Evolutionary conservation across 2,797 vertebrate species (phyloP).

Genomic region (Lacerta viridis): DNA sequence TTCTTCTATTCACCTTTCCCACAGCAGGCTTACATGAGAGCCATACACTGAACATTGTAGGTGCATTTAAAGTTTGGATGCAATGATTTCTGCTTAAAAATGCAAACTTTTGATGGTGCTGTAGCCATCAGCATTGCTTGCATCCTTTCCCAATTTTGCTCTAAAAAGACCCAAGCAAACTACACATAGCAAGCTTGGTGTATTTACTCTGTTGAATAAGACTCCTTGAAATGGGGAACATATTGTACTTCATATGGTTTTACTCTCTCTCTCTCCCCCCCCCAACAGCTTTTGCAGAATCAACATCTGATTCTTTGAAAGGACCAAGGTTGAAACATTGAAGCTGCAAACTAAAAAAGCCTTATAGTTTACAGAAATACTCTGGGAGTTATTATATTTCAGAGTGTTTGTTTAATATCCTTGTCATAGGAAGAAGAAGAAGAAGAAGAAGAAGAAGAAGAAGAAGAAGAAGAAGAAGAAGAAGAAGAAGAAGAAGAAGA

Average conservation of each 20-base stretch:
- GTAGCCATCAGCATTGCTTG: not conserved
- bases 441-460: too few species aligned
- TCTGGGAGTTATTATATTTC: not conserved
- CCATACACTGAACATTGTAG: not conserved
- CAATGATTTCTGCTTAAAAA: constrained; percentile 26
- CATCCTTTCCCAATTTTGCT: constrained; percentile 9
- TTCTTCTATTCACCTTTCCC: not conserved
- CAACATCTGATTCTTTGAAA: not conserved
- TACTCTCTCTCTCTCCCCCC: not conserved
- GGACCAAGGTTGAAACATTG: constrained; percentile 3
- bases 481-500: too few species aligned
- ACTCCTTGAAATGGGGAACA: constrained; percentile 14
- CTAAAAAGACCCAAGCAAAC: not conserved
- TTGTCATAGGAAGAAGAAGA: not conserved
- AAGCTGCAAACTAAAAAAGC: not conserved
- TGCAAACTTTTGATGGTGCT: not conserved
- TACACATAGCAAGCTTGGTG: not conserved
- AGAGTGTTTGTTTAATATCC: not conserved
- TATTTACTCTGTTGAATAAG: not conserved
- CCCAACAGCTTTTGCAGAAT: not conserved
- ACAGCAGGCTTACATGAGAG: not conserved
- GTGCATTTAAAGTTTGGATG: not conserved
- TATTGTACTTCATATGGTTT: not conserved
- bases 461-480: too few species aligned
- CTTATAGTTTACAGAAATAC: not conserved